Evolutionary conservation across 64 coral and sea anemone species (phyloP), one percentile per base, ranked within the genome.

Genomic region (Astreopora myriophthalma): DNA sequence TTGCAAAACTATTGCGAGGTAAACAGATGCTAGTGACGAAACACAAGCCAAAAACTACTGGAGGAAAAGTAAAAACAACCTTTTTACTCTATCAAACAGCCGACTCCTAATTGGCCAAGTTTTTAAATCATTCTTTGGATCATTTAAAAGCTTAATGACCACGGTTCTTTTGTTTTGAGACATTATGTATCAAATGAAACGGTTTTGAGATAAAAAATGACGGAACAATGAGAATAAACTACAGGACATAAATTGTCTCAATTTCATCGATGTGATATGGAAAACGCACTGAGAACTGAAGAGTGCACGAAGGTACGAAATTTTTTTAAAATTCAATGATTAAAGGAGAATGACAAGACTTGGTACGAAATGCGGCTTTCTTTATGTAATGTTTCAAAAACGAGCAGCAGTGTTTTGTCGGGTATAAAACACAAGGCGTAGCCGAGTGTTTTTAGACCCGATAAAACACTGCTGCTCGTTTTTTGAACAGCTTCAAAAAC

Each of bases 151-250:
- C 75, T 79, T 23, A 79, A 55, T 55, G 46, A 65, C 52, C 29
- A 83, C 79, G 48, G 19, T 24, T 30, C 17, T 33, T 83, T 83
- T 83, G 79, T 83, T 34, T 65, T 6, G 17, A 38, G 12, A 20
- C 23, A 35, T 26, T 70, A 38, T 83, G 57, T 83, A 37, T 80
- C 76, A 80, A 80, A 80, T 63, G 23, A 66, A 38, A 39, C 48
- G 34, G 57, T 83, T 83, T 83, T 63, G 65, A 33, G 57, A 64
- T 83, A 31, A 83, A 38, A 62, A 37, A 83, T 83, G 57, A 34
- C 22, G 6, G 55, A 14, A 38, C 11, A 83, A 64, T 57, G 49
- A 58, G 22, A n/a, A 8, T 1, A 37, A 83, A 83, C 30, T 9
- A 30, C 79, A 38, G 79, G 55, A 38, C 34, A 37, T 83, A 64